Evolutionary conservation across 2,888 invertebrate species (phyloP).

Genomic region (Trypoxylon attenuatum): DNA sequence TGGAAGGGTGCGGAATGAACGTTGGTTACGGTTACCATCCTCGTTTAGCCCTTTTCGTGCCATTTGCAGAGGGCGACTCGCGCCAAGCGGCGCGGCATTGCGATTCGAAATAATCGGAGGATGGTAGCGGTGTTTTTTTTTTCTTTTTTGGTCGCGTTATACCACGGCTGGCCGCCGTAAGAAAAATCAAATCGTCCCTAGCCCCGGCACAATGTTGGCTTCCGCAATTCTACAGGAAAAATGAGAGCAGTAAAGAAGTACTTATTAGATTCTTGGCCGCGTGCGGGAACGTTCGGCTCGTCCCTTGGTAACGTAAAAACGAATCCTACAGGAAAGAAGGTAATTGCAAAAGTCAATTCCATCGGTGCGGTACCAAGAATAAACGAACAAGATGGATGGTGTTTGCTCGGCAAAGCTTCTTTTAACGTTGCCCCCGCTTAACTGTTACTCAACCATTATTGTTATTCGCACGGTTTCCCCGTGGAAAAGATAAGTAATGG

Average conservation of each 20-base stretch:
- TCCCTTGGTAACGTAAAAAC: constrained; percentile 21
- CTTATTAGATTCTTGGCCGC: constrained; percentile 24
- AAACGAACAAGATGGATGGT: too few relatives aligned
- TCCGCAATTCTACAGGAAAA: constrained; percentile 23
- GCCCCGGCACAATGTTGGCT: too few relatives aligned
- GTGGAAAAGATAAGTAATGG: too few relatives aligned
- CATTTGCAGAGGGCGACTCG: background rate
- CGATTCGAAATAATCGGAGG: too few relatives aligned
- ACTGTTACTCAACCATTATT: background rate
- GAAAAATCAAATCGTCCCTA: background rate
- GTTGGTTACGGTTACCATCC: background rate
- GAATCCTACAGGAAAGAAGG: background rate
- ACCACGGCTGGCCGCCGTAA: background rate
- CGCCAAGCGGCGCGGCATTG: background rate
- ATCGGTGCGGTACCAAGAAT: background rate
- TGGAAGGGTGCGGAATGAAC: background rate
- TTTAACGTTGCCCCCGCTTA: too few relatives aligned
- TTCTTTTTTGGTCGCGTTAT: background rate
- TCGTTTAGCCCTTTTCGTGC: background rate
- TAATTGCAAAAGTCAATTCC: background rate
- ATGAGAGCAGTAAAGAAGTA: constrained; percentile 29
- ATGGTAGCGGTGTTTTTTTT: background rate
- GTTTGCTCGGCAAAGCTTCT: too few relatives aligned
- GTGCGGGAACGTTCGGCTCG: background rate
- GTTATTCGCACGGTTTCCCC: too few relatives aligned